Evolutionary conservation across 2,113 vertebrate species (phyloP).

Genomic region (Sinosuthora webbiana): DNA sequence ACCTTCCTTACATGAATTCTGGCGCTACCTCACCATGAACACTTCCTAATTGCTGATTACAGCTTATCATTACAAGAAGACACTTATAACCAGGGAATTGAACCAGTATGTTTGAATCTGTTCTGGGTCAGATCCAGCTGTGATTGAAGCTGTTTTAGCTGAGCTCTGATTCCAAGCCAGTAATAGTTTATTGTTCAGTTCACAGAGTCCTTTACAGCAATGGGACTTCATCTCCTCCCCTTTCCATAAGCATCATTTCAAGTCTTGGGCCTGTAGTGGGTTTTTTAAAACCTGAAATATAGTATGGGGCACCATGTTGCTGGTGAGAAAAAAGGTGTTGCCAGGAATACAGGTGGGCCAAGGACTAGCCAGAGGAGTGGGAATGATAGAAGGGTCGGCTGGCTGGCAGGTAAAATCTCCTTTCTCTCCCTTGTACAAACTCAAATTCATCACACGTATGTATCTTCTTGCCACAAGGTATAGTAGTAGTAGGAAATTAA

Average conservation of each 20-base stretch:
- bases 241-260: background rate
- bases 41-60: slow-evolving; percentile 39
- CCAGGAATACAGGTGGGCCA: background rate
- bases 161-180: slow-evolving; percentile 9
- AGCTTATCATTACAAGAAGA: slow-evolving; percentile 46
- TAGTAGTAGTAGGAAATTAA: background rate
- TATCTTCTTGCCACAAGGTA: background rate
- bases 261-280: background rate
- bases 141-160: slow-evolving; percentile 13
- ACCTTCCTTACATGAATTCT: slow-evolving; percentile 15
- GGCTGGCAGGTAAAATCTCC: background rate
- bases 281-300: background rate
- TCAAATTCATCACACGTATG: background rate
- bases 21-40: background rate
- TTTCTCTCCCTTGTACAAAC: background rate
- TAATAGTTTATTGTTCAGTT: background rate
- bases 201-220: background rate
- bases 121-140: slow-evolving; percentile 51
- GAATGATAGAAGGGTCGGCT: background rate
- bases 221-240: background rate
- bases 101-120: slow-evolving; percentile 39
- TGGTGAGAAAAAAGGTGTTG: background rate
- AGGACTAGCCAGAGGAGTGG: background rate
- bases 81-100: slow-evolving; percentile 38
- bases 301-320: background rate